Conservation (phyloP, 2,797 vertebrate genomes). For the Myiothlypis coronata region DNA sequence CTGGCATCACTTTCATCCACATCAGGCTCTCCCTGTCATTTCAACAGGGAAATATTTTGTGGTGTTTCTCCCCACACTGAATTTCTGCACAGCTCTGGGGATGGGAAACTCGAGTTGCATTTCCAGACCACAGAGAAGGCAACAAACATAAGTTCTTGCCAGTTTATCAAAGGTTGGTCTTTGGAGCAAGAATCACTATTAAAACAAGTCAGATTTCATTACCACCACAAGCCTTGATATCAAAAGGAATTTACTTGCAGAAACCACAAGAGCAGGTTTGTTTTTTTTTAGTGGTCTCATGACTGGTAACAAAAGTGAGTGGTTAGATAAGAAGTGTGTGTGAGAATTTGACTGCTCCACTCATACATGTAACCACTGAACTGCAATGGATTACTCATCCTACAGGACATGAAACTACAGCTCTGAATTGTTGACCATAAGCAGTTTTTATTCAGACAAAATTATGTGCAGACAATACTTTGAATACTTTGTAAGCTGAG, state of each 20-base stretch:
- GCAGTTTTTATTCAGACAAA: background rate
- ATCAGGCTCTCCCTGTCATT: background rate
- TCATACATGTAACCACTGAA: background rate
- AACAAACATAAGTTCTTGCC: background rate
- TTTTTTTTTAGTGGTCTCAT: background rate
- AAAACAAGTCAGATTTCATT: constrained; percentile 40
- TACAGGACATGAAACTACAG: background rate
- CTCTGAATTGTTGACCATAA: background rate
- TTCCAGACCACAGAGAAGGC: background rate
- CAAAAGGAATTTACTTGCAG: background rate
- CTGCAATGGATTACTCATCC: constrained; percentile 18
- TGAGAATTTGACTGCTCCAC: background rate
- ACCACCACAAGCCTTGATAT: constrained; percentile 5
- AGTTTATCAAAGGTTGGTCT: background rate
- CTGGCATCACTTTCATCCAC: background rate
- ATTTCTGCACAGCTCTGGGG: background rate
- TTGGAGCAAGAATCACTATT: background rate
- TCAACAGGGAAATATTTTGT: background rate
- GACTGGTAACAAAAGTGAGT: constrained; percentile 8
- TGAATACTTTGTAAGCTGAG: background rate
- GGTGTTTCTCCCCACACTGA: background rate
- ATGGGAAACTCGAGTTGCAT: background rate
- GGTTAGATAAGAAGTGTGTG: background rate
- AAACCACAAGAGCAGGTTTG: constrained; percentile 21
- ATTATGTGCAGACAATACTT: background rate